These are phyloP conservation scores for cattle (Bos taurus) DNA, from an alignment of 2,113 vertebrate genomes.

Conservation along the genomic window ARS-UCD2.0 NC_037351.1:4843501-4844000, in stretches of 20 bases:
- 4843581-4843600: not conserved
- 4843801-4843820: too few relatives aligned
- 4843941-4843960: too few relatives aligned
- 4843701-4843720: rapidly evolving
- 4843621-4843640: not conserved
- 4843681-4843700: not conserved
- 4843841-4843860: too few relatives aligned
- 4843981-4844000: too few relatives aligned
- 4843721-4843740: not conserved
- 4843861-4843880: too few relatives aligned
- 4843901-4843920: too few relatives aligned
- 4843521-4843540: not conserved
- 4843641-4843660: not conserved
- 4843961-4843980: too few relatives aligned
- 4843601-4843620: not conserved
- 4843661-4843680: not conserved
- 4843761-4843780: not conserved
- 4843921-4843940: too few relatives aligned
- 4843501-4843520: not conserved
- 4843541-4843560: not conserved
- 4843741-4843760: not conserved
- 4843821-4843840: too few relatives aligned
- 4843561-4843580: not conserved
- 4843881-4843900: too few relatives aligned
- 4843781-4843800: too few relatives aligned